These are phyloP conservation scores for Potamarius usumacintae DNA, from an alignment of 2,113 vertebrate species.

Conservation along the genomic window DNA sequence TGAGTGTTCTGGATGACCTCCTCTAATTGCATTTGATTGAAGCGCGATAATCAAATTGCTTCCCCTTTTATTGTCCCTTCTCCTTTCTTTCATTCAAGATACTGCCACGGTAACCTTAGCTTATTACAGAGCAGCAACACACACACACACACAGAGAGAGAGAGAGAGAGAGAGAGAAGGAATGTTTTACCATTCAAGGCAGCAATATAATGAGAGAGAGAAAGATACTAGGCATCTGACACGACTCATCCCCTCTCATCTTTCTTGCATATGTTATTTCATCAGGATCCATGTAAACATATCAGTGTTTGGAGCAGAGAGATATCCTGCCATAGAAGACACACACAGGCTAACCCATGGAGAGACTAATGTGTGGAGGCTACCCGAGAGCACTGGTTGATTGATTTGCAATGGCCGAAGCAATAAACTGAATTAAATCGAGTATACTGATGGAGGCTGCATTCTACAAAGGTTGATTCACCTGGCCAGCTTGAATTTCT, in stretches of 20 bases:
- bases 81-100: not conserved
- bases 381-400: constrained; percentile 27
- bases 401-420: constrained; percentile 41
- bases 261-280: constrained; percentile 48
- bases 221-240: constrained; percentile 27
- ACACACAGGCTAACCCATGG: constrained; percentile 34
- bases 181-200: constrained; percentile 1
- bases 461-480: constrained; percentile 18
- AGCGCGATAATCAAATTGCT: constrained; percentile 67
- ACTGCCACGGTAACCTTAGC: constrained; percentile 20
- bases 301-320: constrained; percentile 44
- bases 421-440: constrained; percentile 27
- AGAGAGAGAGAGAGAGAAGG: too few relatives aligned
- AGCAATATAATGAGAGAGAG: not conserved
- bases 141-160: not conserved
- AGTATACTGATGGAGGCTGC: constrained; percentile 12
- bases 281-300: constrained; percentile 51
- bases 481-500: not conserved
- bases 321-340: constrained; percentile 51
- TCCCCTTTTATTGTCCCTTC: constrained; percentile 55
- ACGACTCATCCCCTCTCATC: not conserved
- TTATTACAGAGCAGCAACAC: constrained; percentile 40
- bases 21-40: constrained; percentile 67
- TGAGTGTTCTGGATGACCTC: constrained; percentile 70
- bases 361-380: constrained; percentile 44